phyloP scores from a whole-genome alignment of 2,113 vertebrate genomes.

The Orycteropus afer region DNA sequence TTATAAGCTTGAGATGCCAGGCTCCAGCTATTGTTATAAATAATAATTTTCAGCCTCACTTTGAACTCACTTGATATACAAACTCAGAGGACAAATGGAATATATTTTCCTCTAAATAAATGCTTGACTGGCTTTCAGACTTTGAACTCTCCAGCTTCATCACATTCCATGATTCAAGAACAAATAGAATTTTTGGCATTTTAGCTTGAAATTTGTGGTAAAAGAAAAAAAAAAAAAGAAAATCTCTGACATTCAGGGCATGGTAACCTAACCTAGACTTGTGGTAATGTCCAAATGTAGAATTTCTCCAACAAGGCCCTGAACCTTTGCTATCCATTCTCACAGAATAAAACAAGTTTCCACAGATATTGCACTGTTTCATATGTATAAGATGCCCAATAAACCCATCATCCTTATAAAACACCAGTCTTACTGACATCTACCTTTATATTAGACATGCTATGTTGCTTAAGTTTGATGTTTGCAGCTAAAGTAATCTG shows the following conservation, averaged over 20 bases:
- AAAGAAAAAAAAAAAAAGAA: too few relatives aligned
- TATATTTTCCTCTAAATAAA: slow-evolving; percentile 72
- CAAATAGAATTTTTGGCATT: slow-evolving; percentile 64
- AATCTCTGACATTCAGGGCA: not conserved
- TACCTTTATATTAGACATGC: not conserved
- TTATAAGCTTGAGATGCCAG: slow-evolving; percentile 66
- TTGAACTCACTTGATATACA: slow-evolving; percentile 80
- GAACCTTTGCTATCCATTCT: not conserved
- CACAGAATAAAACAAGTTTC: not conserved
- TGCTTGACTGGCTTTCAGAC: slow-evolving; percentile 60
- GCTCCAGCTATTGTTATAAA: slow-evolving; percentile 75
- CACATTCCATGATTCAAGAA: slow-evolving; percentile 67
- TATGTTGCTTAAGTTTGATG: not conserved
- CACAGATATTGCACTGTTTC: not conserved
- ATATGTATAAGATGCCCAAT: not conserved
- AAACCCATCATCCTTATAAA: not conserved
- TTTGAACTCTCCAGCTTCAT: slow-evolving; percentile 76
- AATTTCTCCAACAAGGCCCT: not conserved
- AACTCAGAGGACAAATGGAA: slow-evolving; percentile 83
- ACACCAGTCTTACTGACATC: not conserved
- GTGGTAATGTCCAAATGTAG: slow-evolving; percentile 11
- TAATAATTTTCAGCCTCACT: slow-evolving; percentile 76
- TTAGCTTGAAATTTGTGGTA: slow-evolving; percentile 23
- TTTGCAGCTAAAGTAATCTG: not conserved
- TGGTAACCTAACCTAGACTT: not conserved